phyloP scores from a whole-genome alignment of 1,140 invertebrate genomes.

The Heliconius eleuchia region DNA sequence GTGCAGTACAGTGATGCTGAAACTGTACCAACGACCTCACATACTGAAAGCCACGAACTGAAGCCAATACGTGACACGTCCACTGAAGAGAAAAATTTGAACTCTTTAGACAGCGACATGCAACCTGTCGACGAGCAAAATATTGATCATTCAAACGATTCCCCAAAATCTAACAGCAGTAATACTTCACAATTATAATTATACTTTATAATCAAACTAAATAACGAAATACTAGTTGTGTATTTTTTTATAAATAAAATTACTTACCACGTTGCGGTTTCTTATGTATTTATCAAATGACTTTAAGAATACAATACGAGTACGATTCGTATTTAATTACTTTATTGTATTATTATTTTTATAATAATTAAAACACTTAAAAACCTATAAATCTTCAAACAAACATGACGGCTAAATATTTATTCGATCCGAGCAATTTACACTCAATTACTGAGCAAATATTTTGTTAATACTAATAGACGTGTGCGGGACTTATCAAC shows the following conservation, averaged over 20 bases:
- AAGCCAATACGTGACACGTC: conserved; percentile 34
- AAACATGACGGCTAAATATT: neutral
- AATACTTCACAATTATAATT: neutral
- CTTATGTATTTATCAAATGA: no score
- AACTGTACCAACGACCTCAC: neutral
- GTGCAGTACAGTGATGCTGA: conserved; percentile 27
- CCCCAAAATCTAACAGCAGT: neutral
- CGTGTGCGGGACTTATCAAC: neutral
- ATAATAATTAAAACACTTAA: neutral
- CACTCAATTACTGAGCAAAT: neutral
- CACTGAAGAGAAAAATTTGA: conserved; percentile 35
- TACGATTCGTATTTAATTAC: no score
- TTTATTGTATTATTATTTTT: no score
- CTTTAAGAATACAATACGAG: no score
- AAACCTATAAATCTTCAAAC: neutral
- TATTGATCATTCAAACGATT: conserved; percentile 14
- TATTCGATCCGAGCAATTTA: neutral
- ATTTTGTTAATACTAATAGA: neutral
- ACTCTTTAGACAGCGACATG: conserved; percentile 39
- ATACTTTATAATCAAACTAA: neutral
- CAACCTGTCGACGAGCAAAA: neutral
- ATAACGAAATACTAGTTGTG: no score
- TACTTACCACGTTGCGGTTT: no score
- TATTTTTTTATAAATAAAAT: no score
- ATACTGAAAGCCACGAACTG: conserved; percentile 24